Evolutionary conservation across 2,888 invertebrate genomes (phyloP).

Genomic region (Epiperipatus broadwayi): DNA sequence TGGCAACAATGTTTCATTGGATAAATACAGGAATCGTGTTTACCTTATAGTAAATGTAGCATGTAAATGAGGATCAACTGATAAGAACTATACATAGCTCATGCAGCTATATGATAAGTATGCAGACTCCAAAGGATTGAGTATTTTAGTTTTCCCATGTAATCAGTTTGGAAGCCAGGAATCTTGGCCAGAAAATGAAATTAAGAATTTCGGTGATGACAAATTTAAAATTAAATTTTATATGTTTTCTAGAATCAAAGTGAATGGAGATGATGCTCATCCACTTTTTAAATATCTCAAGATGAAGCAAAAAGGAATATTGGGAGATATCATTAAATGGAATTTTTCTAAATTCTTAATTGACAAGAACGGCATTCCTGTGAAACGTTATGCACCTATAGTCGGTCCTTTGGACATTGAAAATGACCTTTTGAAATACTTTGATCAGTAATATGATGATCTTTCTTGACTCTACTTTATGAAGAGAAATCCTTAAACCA

Average conservation of each 20-base stretch:
- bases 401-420: conserved; percentile 29
- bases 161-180: conserved; percentile 51
- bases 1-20: conserved; percentile 56
- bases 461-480: too few species aligned
- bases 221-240: conserved; percentile 36
- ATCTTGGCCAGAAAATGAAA: too few species aligned
- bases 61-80: conserved; percentile 57
- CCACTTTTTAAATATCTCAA: conserved; percentile 49
- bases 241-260: conserved; percentile 42
- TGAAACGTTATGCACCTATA: conserved; percentile 44
- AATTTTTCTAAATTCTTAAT: conserved; percentile 73
- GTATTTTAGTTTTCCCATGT: conserved; percentile 63
- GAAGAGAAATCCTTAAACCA: too few species aligned
- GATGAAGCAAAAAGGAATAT: conserved; percentile 37
- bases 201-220: too few species aligned
- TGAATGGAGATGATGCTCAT: conserved; percentile 46
- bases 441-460: too few species aligned
- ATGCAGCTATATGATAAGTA: conserved; percentile 50
- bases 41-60: conserved; percentile 69
- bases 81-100: conserved; percentile 54
- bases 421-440: too few species aligned
- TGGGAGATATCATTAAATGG: conserved; percentile 54
- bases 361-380: conserved; percentile 48
- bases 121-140: conserved; percentile 46
- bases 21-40: conserved; percentile 54